phyloP scores from a whole-genome alignment of 2,113 vertebrate species.

The Chunga burmeisteri region DNA sequence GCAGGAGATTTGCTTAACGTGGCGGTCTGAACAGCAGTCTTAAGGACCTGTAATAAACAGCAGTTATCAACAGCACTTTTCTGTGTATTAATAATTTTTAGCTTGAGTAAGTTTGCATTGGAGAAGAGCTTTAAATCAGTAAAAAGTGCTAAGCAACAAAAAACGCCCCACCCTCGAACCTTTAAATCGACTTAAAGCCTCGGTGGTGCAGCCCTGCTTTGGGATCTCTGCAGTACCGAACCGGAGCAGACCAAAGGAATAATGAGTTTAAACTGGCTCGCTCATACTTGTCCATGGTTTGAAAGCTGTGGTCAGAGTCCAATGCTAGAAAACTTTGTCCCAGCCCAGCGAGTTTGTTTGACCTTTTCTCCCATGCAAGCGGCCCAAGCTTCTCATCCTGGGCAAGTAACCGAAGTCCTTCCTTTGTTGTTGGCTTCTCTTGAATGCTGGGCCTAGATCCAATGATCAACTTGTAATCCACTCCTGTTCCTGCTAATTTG shows the following conservation, averaged over 20 bases:
- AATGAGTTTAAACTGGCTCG: background rate
- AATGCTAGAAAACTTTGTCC: background rate
- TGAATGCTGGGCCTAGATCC: constrained; percentile 38
- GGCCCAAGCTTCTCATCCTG: background rate
- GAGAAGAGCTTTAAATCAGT: background rate
- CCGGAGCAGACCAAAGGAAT: background rate
- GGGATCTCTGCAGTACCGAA: background rate
- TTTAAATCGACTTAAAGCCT: background rate
- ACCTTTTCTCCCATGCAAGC: background rate
- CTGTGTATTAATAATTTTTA: background rate
- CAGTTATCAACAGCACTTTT: background rate
- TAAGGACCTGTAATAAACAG: background rate
- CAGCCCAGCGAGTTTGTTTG: background rate
- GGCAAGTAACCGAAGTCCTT: background rate
- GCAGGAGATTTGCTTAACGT: background rate
- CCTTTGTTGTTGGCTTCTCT: background rate
- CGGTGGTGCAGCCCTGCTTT: background rate
- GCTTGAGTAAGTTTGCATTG: background rate
- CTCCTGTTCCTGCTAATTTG: constrained; percentile 13
- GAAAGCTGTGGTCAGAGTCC: background rate
- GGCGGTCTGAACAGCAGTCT: background rate
- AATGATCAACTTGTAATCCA: background rate
- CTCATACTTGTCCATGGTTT: background rate
- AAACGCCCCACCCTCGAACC: background rate
- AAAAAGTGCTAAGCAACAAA: background rate